Conservation (phyloP, 64 coral and sea anemone species). For the Trachythela sp. region DNA sequence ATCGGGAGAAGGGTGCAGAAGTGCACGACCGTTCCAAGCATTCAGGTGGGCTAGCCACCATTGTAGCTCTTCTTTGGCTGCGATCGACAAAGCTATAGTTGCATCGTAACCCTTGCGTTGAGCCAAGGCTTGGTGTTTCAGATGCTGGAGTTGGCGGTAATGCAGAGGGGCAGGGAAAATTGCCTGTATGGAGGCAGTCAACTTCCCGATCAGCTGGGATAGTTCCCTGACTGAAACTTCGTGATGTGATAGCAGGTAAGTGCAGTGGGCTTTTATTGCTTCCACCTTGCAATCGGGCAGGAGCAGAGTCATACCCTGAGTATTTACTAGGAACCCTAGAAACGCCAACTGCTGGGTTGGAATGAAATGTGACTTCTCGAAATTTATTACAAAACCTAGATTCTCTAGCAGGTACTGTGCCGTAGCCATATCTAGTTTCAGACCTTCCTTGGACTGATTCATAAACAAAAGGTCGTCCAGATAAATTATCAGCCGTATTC, state of each 20-base stretch:
- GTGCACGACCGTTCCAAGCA: no score
- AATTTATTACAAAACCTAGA: constrained; percentile 30
- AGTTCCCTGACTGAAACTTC: constrained; percentile 27
- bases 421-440: background rate
- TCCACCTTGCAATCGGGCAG: constrained; percentile 32
- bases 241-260: background rate
- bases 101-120: background rate
- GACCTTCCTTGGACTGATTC: background rate
- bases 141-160: no score
- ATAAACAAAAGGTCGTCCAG: background rate
- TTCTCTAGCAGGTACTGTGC: background rate
- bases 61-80: no score
- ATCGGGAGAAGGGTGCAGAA: no score
- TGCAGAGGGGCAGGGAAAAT: no score
- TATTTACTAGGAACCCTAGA: constrained; percentile 16
- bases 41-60: no score
- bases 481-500: background rate
- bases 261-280: background rate
- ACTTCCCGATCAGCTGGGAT: constrained; percentile 23
- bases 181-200: no score
- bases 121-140: background rate
- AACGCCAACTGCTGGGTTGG: no score
- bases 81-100: background rate
- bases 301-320: background rate
- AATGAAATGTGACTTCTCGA: no score